These are phyloP conservation scores for Chesias legatella DNA, from an alignment of 2,888 invertebrate genomes.

Conservation along the genomic window DNA sequence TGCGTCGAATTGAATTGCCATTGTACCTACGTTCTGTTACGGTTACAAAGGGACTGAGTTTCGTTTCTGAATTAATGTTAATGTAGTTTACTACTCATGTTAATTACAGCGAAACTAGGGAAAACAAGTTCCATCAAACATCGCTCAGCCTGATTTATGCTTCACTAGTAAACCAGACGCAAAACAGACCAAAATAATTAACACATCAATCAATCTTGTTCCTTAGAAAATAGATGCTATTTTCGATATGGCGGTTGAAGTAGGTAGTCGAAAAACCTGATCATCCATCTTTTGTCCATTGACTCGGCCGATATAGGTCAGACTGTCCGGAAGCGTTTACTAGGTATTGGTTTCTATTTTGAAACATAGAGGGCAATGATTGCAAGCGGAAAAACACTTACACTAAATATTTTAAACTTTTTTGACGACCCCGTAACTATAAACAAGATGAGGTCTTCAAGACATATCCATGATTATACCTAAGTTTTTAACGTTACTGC, in stretches of 20 bases:
- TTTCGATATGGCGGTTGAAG: constrained; percentile 4
- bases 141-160: constrained; percentile 6
- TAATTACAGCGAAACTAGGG: background rate
- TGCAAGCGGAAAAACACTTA: constrained; percentile 7
- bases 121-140: background rate
- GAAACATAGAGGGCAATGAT: constrained; percentile 32
- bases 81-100: too few relatives aligned
- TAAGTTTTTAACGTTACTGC: too few relatives aligned
- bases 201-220: background rate
- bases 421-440: too few relatives aligned
- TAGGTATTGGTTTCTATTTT: constrained; percentile 46
- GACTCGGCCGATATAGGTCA: constrained; percentile 61
- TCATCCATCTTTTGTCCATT: constrained; percentile 55
- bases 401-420: too few relatives aligned
- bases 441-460: too few relatives aligned
- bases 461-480: too few relatives aligned
- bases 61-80: too few relatives aligned
- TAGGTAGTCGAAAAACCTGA: constrained; percentile 29
- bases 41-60: too few relatives aligned
- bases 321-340: constrained; percentile 45
- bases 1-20: too few relatives aligned
- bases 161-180: background rate
- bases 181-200: constrained; percentile 1
- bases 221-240: constrained; percentile 1
- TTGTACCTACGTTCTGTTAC: too few relatives aligned